Conservation (phyloP, 2,113 vertebrate species). For the Macrotis lagotis region DNA sequence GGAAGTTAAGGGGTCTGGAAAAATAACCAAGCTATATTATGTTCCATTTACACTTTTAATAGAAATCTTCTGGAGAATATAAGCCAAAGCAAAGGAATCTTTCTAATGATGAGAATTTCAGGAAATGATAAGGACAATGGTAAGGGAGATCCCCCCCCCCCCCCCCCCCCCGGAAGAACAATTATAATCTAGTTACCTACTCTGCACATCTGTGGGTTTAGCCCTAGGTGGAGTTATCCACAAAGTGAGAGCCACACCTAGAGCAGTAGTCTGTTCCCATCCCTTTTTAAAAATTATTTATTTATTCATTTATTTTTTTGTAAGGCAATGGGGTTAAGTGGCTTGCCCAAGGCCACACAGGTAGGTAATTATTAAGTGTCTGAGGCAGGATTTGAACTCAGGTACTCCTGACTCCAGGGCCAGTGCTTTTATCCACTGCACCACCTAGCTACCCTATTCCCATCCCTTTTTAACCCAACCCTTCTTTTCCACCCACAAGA, state of each 20-base stretch:
- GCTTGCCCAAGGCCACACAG: too few species aligned
- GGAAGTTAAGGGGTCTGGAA: not conserved
- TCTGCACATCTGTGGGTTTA: not conserved
- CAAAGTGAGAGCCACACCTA: not conserved
- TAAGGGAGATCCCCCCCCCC: not conserved
- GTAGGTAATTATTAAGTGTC: too few species aligned
- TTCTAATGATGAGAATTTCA: not conserved
- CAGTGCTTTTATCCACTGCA: too few species aligned
- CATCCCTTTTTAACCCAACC: not conserved
- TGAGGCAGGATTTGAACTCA: too few species aligned
- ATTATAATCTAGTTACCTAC: not conserved
- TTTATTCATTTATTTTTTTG: too few species aligned
- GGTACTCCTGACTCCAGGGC: too few species aligned
- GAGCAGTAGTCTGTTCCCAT: not conserved
- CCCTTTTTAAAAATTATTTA: too few species aligned
- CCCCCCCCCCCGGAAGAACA: not conserved
- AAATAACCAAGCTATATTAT: not conserved
- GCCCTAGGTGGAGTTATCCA: not conserved
- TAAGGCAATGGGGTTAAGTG: too few species aligned
- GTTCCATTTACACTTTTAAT: not conserved
- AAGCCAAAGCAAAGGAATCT: not conserved
- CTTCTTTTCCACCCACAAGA: fast-evolving
- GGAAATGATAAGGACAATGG: not conserved
- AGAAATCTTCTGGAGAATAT: not conserved
- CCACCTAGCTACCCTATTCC: too few species aligned